Evolutionary conservation across 2,797 vertebrate genomes (phyloP), one percentile per base, ranked within the genome.

Genomic region (Aulostomus chinensis): DNA sequence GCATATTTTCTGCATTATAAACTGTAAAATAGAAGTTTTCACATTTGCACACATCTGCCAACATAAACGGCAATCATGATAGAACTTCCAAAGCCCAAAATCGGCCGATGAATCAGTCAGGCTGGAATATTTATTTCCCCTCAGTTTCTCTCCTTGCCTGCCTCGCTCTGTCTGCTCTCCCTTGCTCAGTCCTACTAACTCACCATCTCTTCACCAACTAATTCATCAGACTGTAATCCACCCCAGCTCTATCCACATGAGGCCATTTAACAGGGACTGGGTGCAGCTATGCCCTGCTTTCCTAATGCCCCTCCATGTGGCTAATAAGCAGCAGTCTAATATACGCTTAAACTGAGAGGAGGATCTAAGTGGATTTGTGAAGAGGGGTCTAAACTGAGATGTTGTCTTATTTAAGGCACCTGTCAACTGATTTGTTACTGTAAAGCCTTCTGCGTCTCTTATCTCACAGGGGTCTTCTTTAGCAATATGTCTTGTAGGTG

Each of bases 291-390:
- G 76, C 78, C 79, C 65, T 55, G 79, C 79, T 74, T 86, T 74
- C 67, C 75, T 86, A 82, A 86, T 87, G 51, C 78, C 70, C 67
- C 74, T 85, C 75, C 79, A 62, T 85, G 83, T 86, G 80, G 81
- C 75, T 88, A 86, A 86, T 88, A 88, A 89, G 88, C 83, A 74
- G 81, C 51, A 36, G 76, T 81, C 77, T 85, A 86, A 86, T 81
- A 76, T 73, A 76, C 25, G 20, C 75, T 83, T 82, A 73, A 85
- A 83, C 81, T 86, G 81, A 72, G 74, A 83, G 78, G 54, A 76
- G 77, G 83, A 86, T 86, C 83, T 80, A 78, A 83, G 73, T 66
- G 83, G 84, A 87, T 88, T 87, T 86, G 78, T 68, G 61, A 73
- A 75, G 57, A 67, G 68, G 68, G 47, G 57, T 69, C 73, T 76